Base-by-base conservation (phyloP, 2,797 vertebrate species). In the Chromobotia macracanthus region DNA sequence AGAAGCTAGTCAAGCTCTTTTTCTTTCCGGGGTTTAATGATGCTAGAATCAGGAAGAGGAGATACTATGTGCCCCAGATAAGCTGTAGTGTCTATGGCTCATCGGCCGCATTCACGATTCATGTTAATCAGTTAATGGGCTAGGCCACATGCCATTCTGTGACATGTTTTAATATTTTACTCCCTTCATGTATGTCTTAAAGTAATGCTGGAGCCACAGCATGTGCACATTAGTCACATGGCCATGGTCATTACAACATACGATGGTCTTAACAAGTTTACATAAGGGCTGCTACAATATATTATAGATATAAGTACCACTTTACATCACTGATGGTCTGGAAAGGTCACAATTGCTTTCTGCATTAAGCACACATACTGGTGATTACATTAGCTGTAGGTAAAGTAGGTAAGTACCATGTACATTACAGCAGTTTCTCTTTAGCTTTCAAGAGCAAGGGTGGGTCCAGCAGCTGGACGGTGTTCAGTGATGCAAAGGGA, bases 111-210 rank as follows among this genome's bases (percentile, higher is more conserved):
- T 83, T 83, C 79, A 77, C 79, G 76, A 84, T 60, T 41, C 38
- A 65, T 85, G 84, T 78, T 85, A 85, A 87, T 87, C 85, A 87
- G 81, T 85, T 86, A 85, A 84, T 75, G 69, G 69, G 55, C 61
- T 13, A 68, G 74, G 68, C 41, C 68, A 68, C 77, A 74, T 85
- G 75, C 67, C 74, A 80, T 58, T 85, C 67, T 2, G 11, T 86
- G 84, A 80, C 72, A 9, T 53, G 9, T 67, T 79, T 80, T 79
- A 66, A 80, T 83, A 80, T 82, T 82, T 78, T 67, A 85, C 80
- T 78, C 61, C 31, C 28, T 51, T 56, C 11, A 0, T 58, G 64
- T 64, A 72, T 69, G 64, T 79, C 56, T 48, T 55, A 55, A 74
- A 72, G 75, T 77, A 72, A 79, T 77, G 68, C 83, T 66, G 66